Percentiles rank a stretch among this genome's conserved stretches.
Evolutionary conservation across 2,113 vertebrate genomes (phyloP).

Genomic region (Carlito syrichta): DNA sequence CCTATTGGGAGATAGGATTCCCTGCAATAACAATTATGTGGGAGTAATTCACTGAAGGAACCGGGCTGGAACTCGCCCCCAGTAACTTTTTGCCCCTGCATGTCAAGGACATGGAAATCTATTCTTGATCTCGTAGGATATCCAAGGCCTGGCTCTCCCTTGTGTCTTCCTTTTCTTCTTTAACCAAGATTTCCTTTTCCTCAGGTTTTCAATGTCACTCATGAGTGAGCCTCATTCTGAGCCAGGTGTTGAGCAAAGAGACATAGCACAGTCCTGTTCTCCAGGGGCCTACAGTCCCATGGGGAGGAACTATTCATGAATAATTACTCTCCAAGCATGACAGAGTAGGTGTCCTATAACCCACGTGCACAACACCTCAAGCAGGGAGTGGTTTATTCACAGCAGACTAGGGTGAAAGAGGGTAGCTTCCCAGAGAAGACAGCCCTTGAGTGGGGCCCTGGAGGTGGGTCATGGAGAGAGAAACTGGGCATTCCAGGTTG

Average conservation of each 20-base stretch:
- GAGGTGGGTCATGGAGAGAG: background rate
- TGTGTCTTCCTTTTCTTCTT: background rate
- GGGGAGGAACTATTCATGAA: background rate
- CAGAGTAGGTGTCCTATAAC: no score
- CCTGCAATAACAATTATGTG: background rate
- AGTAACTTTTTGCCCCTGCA: background rate
- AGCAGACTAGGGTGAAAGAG: background rate
- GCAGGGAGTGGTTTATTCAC: background rate
- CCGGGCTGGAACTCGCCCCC: no score
- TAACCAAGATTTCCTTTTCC: background rate
- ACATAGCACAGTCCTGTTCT: background rate
- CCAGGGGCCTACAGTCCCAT: background rate
- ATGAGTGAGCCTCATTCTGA: background rate
- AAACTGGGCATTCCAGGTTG: background rate
- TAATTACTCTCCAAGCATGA: background rate
- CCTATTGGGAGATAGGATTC: background rate
- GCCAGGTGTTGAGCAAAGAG: background rate
- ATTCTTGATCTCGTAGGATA: fast-evolving
- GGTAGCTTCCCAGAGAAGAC: background rate
- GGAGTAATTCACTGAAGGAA: background rate
- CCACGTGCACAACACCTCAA: fast-evolving
- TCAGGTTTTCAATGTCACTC: background rate
- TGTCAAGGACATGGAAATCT: background rate
- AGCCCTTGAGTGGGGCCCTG: background rate
- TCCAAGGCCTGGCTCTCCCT: background rate